phyloP scores from a whole-genome alignment of 2,113 vertebrate species.

The Phocoena phocoena region DNA sequence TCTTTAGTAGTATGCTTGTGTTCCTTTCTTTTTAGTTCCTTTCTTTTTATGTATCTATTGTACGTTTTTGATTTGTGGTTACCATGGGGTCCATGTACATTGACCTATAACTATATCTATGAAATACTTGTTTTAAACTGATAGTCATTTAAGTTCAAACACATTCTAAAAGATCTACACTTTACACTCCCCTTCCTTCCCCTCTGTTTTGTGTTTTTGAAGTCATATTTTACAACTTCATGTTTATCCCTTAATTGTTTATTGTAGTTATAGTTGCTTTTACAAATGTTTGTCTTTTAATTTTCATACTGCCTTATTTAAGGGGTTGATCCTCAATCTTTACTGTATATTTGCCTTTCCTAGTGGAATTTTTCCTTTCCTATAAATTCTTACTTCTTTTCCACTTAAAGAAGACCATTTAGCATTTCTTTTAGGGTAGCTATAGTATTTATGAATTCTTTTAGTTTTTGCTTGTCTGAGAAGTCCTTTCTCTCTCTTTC shows the following conservation, averaged over 20 bases:
- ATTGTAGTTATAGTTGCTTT: not conserved
- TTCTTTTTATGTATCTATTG: not conserved
- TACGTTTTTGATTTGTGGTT: not conserved
- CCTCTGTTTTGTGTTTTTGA: not conserved
- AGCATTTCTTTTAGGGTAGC: not conserved
- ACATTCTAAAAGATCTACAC: not conserved
- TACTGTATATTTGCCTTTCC: not conserved
- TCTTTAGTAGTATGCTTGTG: not conserved
- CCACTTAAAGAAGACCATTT: not conserved
- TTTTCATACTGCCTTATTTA: not conserved
- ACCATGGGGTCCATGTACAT: not conserved
- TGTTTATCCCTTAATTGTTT: not conserved
- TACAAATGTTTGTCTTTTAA: not conserved
- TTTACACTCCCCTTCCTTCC: not conserved
- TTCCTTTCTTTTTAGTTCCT: not conserved
- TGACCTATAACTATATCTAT: not conserved
- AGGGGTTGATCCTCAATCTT: not conserved
- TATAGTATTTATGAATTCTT: not conserved
- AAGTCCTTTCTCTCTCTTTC: not conserved
- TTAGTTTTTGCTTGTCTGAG: not conserved
- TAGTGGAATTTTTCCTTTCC: not conserved
- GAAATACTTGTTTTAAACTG: not conserved
- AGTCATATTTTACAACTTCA: not conserved
- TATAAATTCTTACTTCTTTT: not conserved
- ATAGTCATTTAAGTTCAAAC: not conserved